Evolutionary conservation across 2,113 vertebrate species (phyloP).

Genomic region (Myodes glareolus): DNA sequence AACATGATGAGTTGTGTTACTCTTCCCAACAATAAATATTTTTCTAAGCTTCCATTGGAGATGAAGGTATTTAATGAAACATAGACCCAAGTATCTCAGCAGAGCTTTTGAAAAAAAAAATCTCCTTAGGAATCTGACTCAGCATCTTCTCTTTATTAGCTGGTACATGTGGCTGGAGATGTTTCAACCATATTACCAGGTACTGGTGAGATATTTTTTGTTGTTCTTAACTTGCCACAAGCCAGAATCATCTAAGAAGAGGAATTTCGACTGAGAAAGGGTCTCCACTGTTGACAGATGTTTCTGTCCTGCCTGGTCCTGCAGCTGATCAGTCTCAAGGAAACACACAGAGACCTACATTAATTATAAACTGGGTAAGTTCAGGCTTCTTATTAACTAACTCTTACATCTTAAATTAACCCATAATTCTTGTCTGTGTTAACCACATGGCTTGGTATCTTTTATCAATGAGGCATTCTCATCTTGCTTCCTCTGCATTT

Average conservation of each 20-base stretch:
- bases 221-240: neutral
- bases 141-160: neutral
- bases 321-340: no score
- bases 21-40: neutral
- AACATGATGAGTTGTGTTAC: neutral
- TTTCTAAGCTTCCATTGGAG: neutral
- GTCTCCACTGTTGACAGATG: neutral
- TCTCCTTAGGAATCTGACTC: neutral
- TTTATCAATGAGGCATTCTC: no score
- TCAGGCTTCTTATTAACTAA: no score
- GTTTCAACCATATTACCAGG: neutral
- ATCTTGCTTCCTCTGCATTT: no score
- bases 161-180: neutral
- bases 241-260: neutral
- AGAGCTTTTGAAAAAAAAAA: slow-evolving; percentile 15
- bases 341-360: no score
- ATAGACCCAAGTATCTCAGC: neutral
- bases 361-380: no score
- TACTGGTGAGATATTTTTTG: neutral
- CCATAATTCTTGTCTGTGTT: no score
- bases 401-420: no score
- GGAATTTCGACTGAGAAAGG: neutral
- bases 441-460: no score
- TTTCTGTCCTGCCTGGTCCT: no score
- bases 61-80: neutral